Base-by-base conservation (phyloP, 2,888 invertebrate species). In the Pollenia amentaria region DNA sequence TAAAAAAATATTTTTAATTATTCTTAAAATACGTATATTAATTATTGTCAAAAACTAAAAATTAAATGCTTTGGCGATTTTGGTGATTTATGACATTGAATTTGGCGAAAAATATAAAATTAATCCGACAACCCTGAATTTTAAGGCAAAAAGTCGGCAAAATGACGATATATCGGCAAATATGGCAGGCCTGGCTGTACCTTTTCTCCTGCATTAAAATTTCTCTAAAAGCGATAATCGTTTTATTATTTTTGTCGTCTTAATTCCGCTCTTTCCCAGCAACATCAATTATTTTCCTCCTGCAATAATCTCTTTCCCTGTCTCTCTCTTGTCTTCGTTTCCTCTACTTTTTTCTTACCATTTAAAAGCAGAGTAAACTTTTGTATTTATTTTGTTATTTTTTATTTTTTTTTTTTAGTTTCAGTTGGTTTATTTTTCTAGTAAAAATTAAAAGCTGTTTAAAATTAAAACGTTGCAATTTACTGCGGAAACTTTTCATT, bases 381-480 rank as follows among this genome's bases (percentile, higher is more conserved):
- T 53, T 44, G 55, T 72, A 65, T 83, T 76, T 86, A 53, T 76
- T 83, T 79, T 83, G 29, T 6, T 6, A 29, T 60, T 44, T 64
- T 18, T 12, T 60, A 11, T 67, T 29, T 57, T 76, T 60, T 21
- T 55, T 75, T 29, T 29, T 6, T 6, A 6, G 4, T 29, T 29
- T 29, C 29, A 29, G 65, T 18, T 51, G 16, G 7, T 65, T 75
- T 67, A 48, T n/a, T 40, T 12, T 60, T 14, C 16, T 81, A 12
- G 18, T 75, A 76, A 83, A 78, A 87, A 87, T 84, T 87, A 87
- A 87, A 84, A 87, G 86, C 86, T 80, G 86, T 83, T 87, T 76
- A 72, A 87, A 87, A 80, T 87, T 87, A 87, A 87, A 87, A 87
- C 86, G 86, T 87, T 87, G 86, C 86, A 87, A 87, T 87, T 87